Evolutionary conservation across 1,140 invertebrate species (phyloP), one percentile per base, ranked within the genome.

Genomic region (Frieseomelitta varia): DNA sequence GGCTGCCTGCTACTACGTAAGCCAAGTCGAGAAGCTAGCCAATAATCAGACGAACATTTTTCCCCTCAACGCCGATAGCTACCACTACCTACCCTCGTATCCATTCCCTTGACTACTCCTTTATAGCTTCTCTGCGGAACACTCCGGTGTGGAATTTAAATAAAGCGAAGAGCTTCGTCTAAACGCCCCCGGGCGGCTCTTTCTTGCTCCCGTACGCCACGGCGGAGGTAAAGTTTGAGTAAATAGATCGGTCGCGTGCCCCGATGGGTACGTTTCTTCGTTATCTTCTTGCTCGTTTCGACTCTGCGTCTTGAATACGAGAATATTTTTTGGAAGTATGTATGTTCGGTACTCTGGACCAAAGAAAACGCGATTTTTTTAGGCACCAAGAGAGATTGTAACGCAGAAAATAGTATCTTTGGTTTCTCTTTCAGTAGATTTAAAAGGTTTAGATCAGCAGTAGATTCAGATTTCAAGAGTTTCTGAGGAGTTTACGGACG

Each of bases 111-210:
- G 91, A 88, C 90, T 12, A 2, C 2, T 19, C 39, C 39, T 55
- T 24, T 55, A 14, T 30, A 63, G 39, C 12, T 34, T 8, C 55
- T 4, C 27, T 39, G 88, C 81, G 87, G 81, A 91, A 87, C 80
- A 90, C 90, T 90, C 85, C 85, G 75, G 67, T 68, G 81, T 85
- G 86, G 89, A 92, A 92, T 92, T 92, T 91, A 91, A 92, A 92
- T 91, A 92, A 90, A 92, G 85, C 88, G 79, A 78, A 79, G 67
- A 84, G 87, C 72, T 90, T 88, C 79, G 81, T 84, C 76, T 61
- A 69, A 80, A 78, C 77, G 83, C 83, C 76, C 39, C 15, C 24
- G 17, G 30, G 88, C 81, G 6, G 8, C 10, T 19, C 21, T 6
- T 73, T 56, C 15, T 86, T 81, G 39, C 39, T 82, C 72, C 47